Evolutionary conservation across 1,140 invertebrate species (phyloP).

Genomic region (Diachasma alloeum): DNA sequence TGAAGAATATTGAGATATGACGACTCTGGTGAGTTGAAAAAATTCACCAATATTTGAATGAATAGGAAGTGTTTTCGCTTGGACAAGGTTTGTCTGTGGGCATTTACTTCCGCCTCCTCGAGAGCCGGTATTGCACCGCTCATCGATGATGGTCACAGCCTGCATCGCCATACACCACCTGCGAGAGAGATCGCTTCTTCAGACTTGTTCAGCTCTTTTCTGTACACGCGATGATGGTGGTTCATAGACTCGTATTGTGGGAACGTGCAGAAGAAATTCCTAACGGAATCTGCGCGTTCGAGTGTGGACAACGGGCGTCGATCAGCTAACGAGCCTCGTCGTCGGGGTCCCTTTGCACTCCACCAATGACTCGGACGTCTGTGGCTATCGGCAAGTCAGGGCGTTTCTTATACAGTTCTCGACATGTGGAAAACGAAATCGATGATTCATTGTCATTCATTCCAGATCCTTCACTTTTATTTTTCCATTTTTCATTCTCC

Average conservation of each 20-base stretch:
- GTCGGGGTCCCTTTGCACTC: neutral
- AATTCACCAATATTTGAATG: neutral
- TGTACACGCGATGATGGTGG: neutral
- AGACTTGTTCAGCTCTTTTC: neutral
- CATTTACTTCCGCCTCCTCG: neutral
- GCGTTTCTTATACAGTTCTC: neutral
- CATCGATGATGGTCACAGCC: constrained; percentile 4
- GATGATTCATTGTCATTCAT: constrained; percentile 13
- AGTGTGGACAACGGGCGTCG: constrained; percentile 29
- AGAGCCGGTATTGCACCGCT: neutral
- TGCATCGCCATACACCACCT: neutral
- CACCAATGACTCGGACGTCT: constrained; percentile 16
- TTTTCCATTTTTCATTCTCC: neutral
- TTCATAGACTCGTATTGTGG: constrained; percentile 31
- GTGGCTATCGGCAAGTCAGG: neutral
- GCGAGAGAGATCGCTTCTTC: neutral
- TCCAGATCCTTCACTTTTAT: neutral
- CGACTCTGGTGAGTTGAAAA: too few relatives aligned
- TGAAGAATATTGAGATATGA: neutral
- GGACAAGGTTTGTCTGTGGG: too few relatives aligned
- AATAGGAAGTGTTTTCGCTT: too few relatives aligned
- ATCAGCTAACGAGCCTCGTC: constrained; percentile 20
- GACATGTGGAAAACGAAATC: neutral
- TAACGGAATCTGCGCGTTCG: constrained; percentile 43
- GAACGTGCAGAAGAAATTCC: constrained; percentile 47